phyloP scores from a whole-genome alignment of 2,113 vertebrate genomes.

The Vulpes vulpes region DNA sequence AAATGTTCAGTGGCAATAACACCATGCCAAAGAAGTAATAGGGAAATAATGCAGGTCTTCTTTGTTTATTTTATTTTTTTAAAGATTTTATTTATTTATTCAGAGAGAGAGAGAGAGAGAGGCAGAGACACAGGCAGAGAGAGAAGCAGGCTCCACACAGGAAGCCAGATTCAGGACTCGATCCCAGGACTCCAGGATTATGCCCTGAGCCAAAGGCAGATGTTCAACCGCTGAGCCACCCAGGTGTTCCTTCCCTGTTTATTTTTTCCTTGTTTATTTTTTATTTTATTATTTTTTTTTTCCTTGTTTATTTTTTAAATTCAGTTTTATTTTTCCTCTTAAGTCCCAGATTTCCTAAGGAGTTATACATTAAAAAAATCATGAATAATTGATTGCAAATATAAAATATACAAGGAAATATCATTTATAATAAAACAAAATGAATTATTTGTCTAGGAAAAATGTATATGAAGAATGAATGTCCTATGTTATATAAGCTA shows the following conservation, averaged over 20 bases:
- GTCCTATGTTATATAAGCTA: background rate
- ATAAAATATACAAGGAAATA: background rate
- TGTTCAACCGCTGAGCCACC: too few relatives aligned
- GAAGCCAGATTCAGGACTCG: too few relatives aligned
- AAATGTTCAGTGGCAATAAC: background rate
- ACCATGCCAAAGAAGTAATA: background rate
- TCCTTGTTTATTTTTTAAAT: background rate
- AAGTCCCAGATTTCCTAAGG: background rate
- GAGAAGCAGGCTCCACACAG: too few relatives aligned
- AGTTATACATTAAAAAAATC: background rate
- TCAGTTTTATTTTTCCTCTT: background rate
- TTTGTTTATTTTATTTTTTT: background rate
- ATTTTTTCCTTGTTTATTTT: background rate
- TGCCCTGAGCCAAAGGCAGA: too few relatives aligned
- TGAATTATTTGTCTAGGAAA: background rate
- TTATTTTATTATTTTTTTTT: too few relatives aligned
- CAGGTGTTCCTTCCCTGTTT: too few relatives aligned
- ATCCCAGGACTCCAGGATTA: too few relatives aligned
- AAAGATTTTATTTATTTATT: too few relatives aligned
- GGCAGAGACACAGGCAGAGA: too few relatives aligned
- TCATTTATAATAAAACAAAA: background rate
- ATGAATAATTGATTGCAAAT: background rate
- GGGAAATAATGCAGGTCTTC: background rate
- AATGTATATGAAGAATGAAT: background rate
- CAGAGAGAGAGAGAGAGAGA: too few relatives aligned